phyloP scores from a whole-genome alignment of 2,797 vertebrate species.

The Gallinago nigripennis region DNA sequence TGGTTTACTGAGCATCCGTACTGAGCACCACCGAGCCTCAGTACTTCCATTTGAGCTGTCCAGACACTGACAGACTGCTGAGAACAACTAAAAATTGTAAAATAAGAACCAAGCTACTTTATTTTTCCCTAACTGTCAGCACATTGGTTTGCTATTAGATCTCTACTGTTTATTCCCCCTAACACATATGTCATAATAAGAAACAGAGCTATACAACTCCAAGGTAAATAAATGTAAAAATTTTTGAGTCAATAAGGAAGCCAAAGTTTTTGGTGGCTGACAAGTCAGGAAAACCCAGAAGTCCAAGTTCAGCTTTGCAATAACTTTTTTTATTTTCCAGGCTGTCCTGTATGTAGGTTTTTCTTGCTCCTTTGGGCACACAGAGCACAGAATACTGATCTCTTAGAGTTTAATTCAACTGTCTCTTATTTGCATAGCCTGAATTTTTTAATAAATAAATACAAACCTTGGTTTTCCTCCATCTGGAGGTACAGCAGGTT shows the following conservation, averaged over 20 bases:
- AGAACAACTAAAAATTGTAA: neutral
- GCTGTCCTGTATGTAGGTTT: accelerated
- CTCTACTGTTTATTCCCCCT: neutral
- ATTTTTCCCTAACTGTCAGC: neutral
- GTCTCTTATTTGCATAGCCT: neutral
- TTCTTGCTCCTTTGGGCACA: neutral
- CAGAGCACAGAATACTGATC: neutral
- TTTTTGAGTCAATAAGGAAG: neutral
- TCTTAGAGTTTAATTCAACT: neutral
- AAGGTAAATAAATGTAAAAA: neutral
- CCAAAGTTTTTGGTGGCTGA: neutral
- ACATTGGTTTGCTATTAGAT: neutral
- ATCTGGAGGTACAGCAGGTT: neutral
- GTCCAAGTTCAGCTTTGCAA: neutral
- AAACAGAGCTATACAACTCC: neutral
- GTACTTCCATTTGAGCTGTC: neutral
- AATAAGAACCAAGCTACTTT: neutral
- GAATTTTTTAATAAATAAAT: neutral
- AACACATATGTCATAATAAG: neutral
- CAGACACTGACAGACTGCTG: neutral
- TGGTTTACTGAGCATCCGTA: neutral
- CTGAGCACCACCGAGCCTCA: neutral
- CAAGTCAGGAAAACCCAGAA: neutral
- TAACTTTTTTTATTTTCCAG: neutral
- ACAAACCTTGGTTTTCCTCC: neutral